These are phyloP conservation scores for Lordiphosa collinella DNA, from an alignment of 1,140 invertebrate genomes.

Conservation along the genomic window DNA sequence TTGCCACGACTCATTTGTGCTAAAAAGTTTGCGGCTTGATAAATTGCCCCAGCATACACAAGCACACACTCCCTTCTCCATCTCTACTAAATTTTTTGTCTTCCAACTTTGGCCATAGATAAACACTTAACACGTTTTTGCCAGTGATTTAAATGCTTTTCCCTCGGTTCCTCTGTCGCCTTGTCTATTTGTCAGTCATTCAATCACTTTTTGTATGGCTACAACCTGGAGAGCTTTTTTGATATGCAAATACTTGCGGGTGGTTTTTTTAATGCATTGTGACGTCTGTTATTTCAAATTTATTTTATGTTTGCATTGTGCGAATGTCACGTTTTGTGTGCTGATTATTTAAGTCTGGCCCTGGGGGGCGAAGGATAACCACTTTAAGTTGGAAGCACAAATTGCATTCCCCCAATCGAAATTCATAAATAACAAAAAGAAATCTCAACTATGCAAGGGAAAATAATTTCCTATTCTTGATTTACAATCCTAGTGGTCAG, in stretches of 20 bases:
- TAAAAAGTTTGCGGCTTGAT: slow-evolving; percentile 66
- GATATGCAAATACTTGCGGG: slow-evolving; percentile 59
- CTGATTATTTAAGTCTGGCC: slow-evolving; percentile 33
- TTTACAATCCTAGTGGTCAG: slow-evolving; percentile 18
- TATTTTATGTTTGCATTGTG: slow-evolving; percentile 56
- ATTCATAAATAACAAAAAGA: neutral
- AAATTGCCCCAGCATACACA: slow-evolving; percentile 50
- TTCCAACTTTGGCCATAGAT: slow-evolving; percentile 56
- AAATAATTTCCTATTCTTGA: slow-evolving; percentile 39
- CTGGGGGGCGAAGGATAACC: too few species aligned
- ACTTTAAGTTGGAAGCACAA: too few species aligned
- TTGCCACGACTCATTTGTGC: slow-evolving; percentile 68
- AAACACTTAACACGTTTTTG: slow-evolving; percentile 72
- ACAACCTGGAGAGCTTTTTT: neutral
- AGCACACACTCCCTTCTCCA: slow-evolving; percentile 9
- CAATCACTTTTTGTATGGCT: slow-evolving; percentile 39
- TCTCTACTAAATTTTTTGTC: slow-evolving; percentile 13
- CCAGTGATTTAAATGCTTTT: slow-evolving; percentile 48
- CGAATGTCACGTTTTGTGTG: slow-evolving; percentile 61
- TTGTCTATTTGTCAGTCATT: slow-evolving; percentile 44
- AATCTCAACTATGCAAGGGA: slow-evolving; percentile 18
- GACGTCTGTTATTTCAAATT: slow-evolving; percentile 44
- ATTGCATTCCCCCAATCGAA: neutral
- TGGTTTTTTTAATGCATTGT: slow-evolving; percentile 30
- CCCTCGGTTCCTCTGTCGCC: neutral